Base-by-base conservation (phyloP, 64 coral and sea anemone species). In the Astreopora myriophthalma region DNA sequence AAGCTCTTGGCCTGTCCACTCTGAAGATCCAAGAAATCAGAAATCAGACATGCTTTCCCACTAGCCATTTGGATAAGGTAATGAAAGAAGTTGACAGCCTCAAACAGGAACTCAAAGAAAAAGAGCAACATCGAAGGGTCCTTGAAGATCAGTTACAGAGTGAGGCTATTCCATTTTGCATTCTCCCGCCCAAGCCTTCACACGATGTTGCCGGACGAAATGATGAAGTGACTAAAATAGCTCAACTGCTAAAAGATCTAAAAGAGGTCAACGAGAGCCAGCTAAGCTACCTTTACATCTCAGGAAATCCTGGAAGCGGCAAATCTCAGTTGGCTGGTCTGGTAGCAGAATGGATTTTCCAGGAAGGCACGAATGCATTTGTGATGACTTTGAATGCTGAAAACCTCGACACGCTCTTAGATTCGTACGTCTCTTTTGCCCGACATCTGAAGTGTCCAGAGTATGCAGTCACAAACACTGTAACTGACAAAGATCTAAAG, bases 321-420 rank as follows among this genome's bases (percentile, higher is more conserved):
- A 87, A 87, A 31, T 87, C 85, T 9, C 86, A 88, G 49, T 49
- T 88, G 24, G 86, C 86, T 5, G 55, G 86, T 22, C 86, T 74
- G 19, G 55, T 88, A 5, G 86, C 68, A 11, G 37, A 88, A 23
- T n/a, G 17, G 20, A 8, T 44, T 46, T 46, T 46, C 22, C 6
- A 76, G 6, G 66, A 27, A 39, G 27, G 40, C 8, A 19, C 51
- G 42, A 19, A 17, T 1, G 36, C 34, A 9, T 85, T 89, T 25
- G 92, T 94, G 12, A 74, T 94, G 62, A 94, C 92, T 20, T 63
- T 94, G 6, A 76, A 85, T 39, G 92, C 75, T 14, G 55, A 66
- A 73, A 85, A 60, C 20, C 19, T 62, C 9, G 76, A 94, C 17
- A 39, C 92, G 2, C 86, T 94, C 42, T 38, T 89, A 1, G n/a